phyloP scores from a whole-genome alignment of 2,888 invertebrate species.

The Phalera bucephala region DNA sequence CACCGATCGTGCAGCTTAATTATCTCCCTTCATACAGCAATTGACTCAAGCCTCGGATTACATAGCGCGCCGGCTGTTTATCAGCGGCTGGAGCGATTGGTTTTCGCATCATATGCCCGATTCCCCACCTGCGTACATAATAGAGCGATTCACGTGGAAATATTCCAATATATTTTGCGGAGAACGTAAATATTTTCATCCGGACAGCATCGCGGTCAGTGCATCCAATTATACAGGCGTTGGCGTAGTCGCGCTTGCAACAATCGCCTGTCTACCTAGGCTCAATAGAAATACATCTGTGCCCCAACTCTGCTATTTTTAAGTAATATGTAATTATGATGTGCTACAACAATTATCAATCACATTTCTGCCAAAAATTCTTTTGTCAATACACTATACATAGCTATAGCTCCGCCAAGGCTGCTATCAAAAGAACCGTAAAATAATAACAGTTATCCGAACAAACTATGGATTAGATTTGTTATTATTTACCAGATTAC shows the following conservation, averaged over 20 bases:
- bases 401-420: too few species aligned
- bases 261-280: slow-evolving; percentile 47
- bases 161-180: slow-evolving; percentile 59
- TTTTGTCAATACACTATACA: too few species aligned
- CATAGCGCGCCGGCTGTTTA: slow-evolving; percentile 46
- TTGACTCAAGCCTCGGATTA: slow-evolving; percentile 48
- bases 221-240: slow-evolving; percentile 69
- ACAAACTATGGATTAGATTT: too few species aligned
- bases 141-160: slow-evolving; percentile 52
- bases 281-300: slow-evolving; percentile 49
- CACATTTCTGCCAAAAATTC: too few species aligned
- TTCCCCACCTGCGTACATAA: slow-evolving; percentile 18
- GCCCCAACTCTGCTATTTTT: too few species aligned
- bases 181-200: slow-evolving; percentile 63
- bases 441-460: too few species aligned
- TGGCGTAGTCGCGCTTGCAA: slow-evolving; percentile 48
- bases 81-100: slow-evolving; percentile 45
- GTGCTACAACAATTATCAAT: too few species aligned
- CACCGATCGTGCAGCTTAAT: slow-evolving; percentile 43
- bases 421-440: too few species aligned
- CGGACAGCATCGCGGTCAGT: slow-evolving; percentile 58
- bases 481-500: too few species aligned
- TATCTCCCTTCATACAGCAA: slow-evolving; percentile 49
- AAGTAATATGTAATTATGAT: too few species aligned
- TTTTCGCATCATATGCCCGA: slow-evolving; percentile 31